phyloP scores from a whole-genome alignment of 2,113 vertebrate species.

The Silurus glanis region DNA sequence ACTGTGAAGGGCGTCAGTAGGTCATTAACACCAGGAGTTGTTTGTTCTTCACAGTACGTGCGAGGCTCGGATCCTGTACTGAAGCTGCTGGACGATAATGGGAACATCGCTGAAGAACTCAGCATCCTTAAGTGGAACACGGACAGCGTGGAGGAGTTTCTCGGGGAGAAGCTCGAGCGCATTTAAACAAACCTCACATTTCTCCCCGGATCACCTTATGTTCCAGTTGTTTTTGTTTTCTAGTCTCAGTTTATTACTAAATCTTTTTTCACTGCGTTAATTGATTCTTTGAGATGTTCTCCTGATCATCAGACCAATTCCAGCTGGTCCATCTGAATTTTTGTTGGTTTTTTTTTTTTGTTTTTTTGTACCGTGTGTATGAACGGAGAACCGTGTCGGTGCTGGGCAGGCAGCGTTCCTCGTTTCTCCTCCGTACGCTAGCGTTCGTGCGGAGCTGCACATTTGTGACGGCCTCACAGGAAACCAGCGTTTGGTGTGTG shows the following conservation, averaged over 20 bases:
- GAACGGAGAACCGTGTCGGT: conserved; percentile 24
- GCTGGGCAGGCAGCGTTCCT: conserved; percentile 35
- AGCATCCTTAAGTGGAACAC: conserved; percentile 99
- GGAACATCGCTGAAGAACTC: conserved; percentile 98
- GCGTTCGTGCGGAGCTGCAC: conserved; percentile 66
- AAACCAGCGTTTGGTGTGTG: conserved; percentile 87
- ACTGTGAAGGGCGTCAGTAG: neutral
- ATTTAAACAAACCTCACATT: conserved; percentile 68
- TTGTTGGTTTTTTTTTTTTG: conserved; percentile 25
- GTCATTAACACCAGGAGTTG: neutral
- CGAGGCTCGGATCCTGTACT: conserved; percentile 96
- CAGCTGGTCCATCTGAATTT: conserved; percentile 41
- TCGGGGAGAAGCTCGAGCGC: conserved; percentile 92
- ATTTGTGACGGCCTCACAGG: conserved; percentile 87
- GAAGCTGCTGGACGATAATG: conserved; percentile 95
- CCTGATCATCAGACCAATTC: neutral
- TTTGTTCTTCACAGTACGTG: conserved; percentile 80
- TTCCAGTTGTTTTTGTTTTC: neutral
- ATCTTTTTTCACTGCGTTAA: neutral
- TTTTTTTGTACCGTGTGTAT: conserved; percentile 50
- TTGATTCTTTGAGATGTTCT: neutral
- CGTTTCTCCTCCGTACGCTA: conserved; percentile 42
- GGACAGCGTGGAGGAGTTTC: conserved; percentile 97
- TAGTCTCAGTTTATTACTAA: neutral
- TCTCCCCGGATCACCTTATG: neutral